phyloP scores from a whole-genome alignment of 53 echinoderm and acorn worm species.

The Pentamera pediparva region DNA sequence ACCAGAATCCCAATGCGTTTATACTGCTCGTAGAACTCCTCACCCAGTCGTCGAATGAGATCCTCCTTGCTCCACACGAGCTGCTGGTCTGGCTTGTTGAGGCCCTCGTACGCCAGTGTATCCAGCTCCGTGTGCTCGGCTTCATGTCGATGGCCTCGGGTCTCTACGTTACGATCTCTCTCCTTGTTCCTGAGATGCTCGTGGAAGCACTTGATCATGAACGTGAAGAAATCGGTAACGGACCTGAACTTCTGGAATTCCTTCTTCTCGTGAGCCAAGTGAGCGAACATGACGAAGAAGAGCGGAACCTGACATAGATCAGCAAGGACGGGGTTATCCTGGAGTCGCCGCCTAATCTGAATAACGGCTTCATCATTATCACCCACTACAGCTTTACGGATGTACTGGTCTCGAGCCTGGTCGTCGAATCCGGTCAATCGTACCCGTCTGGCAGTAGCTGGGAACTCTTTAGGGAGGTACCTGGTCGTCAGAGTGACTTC shows the following conservation, averaged over 20 bases:
- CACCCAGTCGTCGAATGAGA: not conserved
- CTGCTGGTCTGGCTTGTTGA: not conserved
- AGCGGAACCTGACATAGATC: conserved; percentile 32
- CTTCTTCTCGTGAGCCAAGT: conserved; percentile 15
- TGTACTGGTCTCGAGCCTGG: not conserved
- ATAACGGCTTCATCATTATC: not conserved
- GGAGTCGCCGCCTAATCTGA: not conserved
- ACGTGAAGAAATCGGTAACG: conserved; percentile 10
- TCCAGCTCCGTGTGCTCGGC: conserved; percentile 2
- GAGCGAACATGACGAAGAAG: conserved; percentile 25
- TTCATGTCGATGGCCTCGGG: not conserved
- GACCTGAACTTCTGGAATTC: conserved; percentile 16
- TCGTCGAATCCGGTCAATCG: conserved; percentile 19
- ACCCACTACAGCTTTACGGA: conserved; percentile 10
- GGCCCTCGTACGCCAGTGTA: conserved; percentile 8
- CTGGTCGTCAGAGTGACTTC: conserved; percentile 4
- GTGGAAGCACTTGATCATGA: conserved; percentile 3
- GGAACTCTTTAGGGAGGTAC: conserved; percentile 1
- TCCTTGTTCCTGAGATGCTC: not conserved
- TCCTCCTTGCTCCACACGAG: conserved; percentile 12
- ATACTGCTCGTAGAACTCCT: conserved; percentile 12
- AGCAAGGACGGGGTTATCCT: conserved; percentile 4
- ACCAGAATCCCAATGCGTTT: conserved; percentile 9
- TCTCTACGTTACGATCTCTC: not conserved
- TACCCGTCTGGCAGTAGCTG: not conserved